phyloP scores from a whole-genome alignment of 2,113 vertebrate species.

The Halcyon malimbica region DNA sequence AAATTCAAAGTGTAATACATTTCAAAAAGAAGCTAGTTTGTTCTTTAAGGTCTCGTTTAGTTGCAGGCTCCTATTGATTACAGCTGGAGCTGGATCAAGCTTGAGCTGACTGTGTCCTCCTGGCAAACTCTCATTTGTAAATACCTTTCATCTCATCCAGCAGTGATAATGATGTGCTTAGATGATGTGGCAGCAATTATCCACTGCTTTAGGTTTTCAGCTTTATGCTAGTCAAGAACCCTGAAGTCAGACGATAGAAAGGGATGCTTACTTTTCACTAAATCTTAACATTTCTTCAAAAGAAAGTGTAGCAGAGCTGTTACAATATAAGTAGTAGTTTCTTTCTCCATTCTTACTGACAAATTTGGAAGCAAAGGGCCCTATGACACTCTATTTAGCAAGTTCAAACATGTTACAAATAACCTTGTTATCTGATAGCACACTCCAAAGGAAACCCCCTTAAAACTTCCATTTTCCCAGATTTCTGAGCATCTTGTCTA shows the following conservation, averaged over 20 bases:
- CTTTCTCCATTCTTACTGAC: background rate
- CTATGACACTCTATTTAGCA: background rate
- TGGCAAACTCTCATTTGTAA: slow-evolving; percentile 23
- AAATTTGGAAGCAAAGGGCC: background rate
- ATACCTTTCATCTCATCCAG: slow-evolving; percentile 46
- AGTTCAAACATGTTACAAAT: background rate
- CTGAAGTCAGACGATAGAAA: background rate
- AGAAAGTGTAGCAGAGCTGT: background rate
- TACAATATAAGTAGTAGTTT: background rate
- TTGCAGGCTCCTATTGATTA: slow-evolving; percentile 51
- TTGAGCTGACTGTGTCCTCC: slow-evolving; percentile 19
- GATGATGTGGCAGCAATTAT: slow-evolving; percentile 46
- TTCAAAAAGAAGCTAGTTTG: slow-evolving; percentile 1
- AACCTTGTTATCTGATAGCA: background rate
- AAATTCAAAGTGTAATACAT: background rate
- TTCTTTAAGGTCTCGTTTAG: background rate
- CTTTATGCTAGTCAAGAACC: background rate
- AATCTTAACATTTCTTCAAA: background rate
- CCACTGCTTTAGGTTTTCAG: slow-evolving; percentile 20
- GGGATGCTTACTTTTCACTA: background rate
- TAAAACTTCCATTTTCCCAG: background rate
- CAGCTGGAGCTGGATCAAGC: slow-evolving; percentile 38
- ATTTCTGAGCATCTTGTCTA: background rate
- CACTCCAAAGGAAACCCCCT: background rate
- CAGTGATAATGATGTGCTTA: slow-evolving; percentile 24